A percentile compares a stretch with the other conserved stretches of the same genome.
Evolutionary conservation across 2,888 invertebrate genomes (phyloP).

Genomic region (Trimorus sp.): DNA sequence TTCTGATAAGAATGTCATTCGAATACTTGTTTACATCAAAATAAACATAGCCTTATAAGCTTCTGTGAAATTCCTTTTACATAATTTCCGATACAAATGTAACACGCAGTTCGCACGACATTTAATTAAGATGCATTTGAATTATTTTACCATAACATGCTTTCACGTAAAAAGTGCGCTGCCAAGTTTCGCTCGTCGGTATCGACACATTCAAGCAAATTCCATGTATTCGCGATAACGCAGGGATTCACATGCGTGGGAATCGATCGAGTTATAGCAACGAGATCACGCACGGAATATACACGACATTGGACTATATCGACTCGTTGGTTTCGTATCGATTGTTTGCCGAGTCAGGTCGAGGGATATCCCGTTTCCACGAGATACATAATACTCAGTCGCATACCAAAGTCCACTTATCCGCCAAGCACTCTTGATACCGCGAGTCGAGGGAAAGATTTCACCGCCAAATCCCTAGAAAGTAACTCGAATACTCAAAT

Average conservation of each 20-base stretch:
- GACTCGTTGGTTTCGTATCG: constrained; percentile 73
- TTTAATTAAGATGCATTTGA: too few species aligned
- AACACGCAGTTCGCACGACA: too few species aligned
- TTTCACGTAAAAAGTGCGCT: neutral
- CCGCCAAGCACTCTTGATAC: constrained; percentile 60
- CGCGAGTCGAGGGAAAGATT: constrained; percentile 66
- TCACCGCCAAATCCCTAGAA: constrained; percentile 70
- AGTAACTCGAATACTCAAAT: constrained; percentile 66
- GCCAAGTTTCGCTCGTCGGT: too few species aligned
- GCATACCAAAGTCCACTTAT: constrained; percentile 76
- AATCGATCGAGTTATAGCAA: constrained; percentile 69
- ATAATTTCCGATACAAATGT: too few species aligned
- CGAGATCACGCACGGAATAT: constrained; percentile 63
- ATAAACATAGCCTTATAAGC: too few species aligned
- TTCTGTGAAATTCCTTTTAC: too few species aligned
- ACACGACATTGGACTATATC: constrained; percentile 68
- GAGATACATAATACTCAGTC: constrained; percentile 77
- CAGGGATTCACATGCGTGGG: constrained; percentile 68
- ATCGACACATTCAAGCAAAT: neutral
- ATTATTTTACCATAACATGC: neutral
- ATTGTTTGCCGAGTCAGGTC: constrained; percentile 77
- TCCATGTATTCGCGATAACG: constrained; percentile 43
- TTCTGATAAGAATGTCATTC: neutral
- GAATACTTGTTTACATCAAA: too few species aligned
- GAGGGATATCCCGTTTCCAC: constrained; percentile 79